Conservation (phyloP, 64 coral and sea anemone species). For the Stichodactyla mertensii region DNA sequence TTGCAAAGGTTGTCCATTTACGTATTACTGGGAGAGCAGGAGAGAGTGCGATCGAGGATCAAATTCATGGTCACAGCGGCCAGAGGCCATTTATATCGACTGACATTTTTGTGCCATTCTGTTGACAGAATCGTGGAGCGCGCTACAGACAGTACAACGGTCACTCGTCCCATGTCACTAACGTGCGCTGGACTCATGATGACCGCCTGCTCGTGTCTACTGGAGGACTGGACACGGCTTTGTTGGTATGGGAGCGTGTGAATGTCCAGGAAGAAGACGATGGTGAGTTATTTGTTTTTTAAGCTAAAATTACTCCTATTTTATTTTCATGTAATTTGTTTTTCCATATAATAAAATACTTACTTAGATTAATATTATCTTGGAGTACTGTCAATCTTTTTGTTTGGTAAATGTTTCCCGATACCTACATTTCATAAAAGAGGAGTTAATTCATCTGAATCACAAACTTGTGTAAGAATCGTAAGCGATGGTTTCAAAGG, state of each 20-base stretch:
- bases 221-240: conserved; percentile 88
- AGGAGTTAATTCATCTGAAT: too few relatives aligned
- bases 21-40: too few relatives aligned
- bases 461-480: too few relatives aligned
- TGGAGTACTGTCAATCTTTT: too few relatives aligned
- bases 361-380: too few relatives aligned
- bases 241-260: conserved; percentile 90
- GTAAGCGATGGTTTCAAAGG: too few relatives aligned
- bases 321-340: not conserved
- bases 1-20: too few relatives aligned
- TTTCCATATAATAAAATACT: too few relatives aligned
- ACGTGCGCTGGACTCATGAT: conserved; percentile 91
- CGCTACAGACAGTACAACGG: conserved; percentile 64
- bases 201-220: conserved; percentile 88
- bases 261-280: conserved; percentile 38
- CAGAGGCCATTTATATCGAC: not conserved
- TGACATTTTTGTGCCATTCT: not conserved
- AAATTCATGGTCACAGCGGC: too few relatives aligned
- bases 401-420: too few relatives aligned
- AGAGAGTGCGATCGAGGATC: too few relatives aligned
- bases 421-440: too few relatives aligned
- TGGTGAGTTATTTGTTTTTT: not conserved
- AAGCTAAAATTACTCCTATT: not conserved
- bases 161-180: conserved; percentile 98
- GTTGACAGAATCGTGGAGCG: conserved; percentile 49